phyloP scores from a whole-genome alignment of 2,888 invertebrate genomes.

The Perdita meconis region DNA sequence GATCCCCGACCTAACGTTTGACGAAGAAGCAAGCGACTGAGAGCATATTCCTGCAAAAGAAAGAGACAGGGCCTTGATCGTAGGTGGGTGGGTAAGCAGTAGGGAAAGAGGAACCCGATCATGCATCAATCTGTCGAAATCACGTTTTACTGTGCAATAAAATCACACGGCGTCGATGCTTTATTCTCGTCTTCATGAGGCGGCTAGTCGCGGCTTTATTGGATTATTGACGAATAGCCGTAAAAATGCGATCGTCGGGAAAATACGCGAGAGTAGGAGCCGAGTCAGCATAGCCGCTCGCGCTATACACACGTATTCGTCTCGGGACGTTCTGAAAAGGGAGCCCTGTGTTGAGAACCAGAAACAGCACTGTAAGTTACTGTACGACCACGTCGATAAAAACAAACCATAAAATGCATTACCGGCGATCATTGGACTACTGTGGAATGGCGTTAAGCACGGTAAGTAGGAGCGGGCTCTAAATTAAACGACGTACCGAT shows the following conservation, averaged over 20 bases:
- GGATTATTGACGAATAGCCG: constrained; percentile 71
- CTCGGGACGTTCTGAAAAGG: constrained; percentile 9
- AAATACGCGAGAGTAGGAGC: constrained; percentile 67
- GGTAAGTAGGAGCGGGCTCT: constrained; percentile 76
- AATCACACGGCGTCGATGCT: constrained; percentile 66
- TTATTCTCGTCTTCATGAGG: constrained; percentile 71
- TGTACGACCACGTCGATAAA: constrained; percentile 81
- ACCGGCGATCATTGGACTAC: constrained; percentile 83
- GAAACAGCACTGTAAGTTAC: constrained; percentile 67
- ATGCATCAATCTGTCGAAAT: constrained; percentile 74
- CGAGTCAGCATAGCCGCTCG: constrained; percentile 56
- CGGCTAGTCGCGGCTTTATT: constrained; percentile 67
- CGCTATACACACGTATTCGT: not conserved
- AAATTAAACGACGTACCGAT: constrained; percentile 76
- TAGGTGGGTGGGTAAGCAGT: not conserved
- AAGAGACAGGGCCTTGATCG: constrained; percentile 5
- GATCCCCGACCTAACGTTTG: constrained; percentile 78
- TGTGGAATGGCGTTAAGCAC: constrained; percentile 75
- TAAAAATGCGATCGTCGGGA: constrained; percentile 65
- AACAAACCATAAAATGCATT: constrained; percentile 82
- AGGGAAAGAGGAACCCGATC: constrained; percentile 39
- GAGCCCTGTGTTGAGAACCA: constrained; percentile 55
- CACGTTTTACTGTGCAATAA: constrained; percentile 70
- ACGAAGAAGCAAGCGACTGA: constrained; percentile 55
- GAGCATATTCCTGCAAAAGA: constrained; percentile 28